These are phyloP conservation scores for Apis mellifera DNA, from an alignment of 1,140 invertebrate species.

Conservation along the genomic window Amel_HAv3.1 CM009931.2:639501-640000, in stretches of 20 bases:
- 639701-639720: too few relatives aligned
- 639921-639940: slow-evolving; percentile 42
- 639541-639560: too few relatives aligned
- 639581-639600: too few relatives aligned
- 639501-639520: too few relatives aligned
- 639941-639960: background rate
- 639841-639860: slow-evolving; percentile 30
- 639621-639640: too few relatives aligned
- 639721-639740: background rate
- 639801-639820: slow-evolving; percentile 20
- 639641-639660: too few relatives aligned
- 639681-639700: too few relatives aligned
- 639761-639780: background rate
- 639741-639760: background rate
- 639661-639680: too few relatives aligned
- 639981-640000: slow-evolving; percentile 34
- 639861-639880: slow-evolving; percentile 32
- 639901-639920: slow-evolving; percentile 32
- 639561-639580: too few relatives aligned
- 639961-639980: background rate
- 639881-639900: slow-evolving; percentile 12
- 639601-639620: too few relatives aligned
- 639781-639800: background rate
- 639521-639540: too few relatives aligned
- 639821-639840: slow-evolving; percentile 7